Evolutionary conservation across 2,113 vertebrate species (phyloP).

Genomic region (Petaurus breviceps): DNA sequence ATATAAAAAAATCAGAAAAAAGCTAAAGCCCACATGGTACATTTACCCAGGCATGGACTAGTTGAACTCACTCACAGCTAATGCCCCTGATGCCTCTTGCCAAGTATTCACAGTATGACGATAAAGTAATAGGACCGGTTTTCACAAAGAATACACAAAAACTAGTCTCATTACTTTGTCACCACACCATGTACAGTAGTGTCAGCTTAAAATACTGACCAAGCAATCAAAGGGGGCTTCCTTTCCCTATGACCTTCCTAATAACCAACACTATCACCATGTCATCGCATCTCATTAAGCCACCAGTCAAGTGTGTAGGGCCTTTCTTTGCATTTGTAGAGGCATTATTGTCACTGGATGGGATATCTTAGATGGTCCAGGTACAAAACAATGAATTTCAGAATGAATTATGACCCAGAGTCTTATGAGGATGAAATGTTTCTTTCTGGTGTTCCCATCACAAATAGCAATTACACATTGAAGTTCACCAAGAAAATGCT

Average conservation of each 20-base stretch:
- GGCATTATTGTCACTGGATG: neutral
- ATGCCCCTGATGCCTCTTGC: neutral
- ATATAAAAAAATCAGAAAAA: neutral
- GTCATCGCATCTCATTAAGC: neutral
- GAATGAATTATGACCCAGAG: neutral
- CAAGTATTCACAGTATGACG: neutral
- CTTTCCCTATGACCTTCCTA: neutral
- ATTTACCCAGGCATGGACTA: neutral
- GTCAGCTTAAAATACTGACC: neutral
- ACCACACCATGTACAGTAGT: neutral
- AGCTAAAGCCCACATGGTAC: neutral
- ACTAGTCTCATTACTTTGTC: neutral
- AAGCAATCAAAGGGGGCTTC: neutral
- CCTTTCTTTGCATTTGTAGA: neutral
- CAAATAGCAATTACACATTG: constrained; percentile 34
- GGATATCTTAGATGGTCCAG: neutral
- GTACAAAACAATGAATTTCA: constrained; percentile 1
- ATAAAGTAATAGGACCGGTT: neutral
- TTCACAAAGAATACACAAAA: constrained; percentile 18
- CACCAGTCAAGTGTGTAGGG: neutral
- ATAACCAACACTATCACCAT: neutral
- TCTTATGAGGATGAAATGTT: neutral
- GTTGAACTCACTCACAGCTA: neutral
- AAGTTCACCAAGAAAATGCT: constrained; percentile 47
- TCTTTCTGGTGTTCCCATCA: neutral